Evolutionary conservation across 1,140 invertebrate species (phyloP).

Genomic region (Matsumurasca onukii): DNA sequence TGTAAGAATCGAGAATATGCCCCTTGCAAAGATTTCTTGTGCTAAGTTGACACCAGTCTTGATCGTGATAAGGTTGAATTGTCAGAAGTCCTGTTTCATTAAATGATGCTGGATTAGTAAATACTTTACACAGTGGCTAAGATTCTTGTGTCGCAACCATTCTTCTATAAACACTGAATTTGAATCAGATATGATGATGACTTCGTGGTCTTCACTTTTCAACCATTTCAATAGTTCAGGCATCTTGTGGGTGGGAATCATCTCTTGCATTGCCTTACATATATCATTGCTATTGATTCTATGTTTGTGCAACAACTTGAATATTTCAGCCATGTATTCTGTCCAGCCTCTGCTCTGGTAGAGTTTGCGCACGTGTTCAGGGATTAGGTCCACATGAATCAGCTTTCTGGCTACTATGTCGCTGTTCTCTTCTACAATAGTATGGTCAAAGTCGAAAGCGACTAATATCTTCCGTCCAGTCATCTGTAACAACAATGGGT

Average conservation of each 20-base stretch:
- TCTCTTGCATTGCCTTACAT: conserved; percentile 53
- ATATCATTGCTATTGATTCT: conserved; percentile 55
- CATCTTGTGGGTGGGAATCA: conserved; percentile 63
- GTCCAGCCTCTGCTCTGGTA: conserved; percentile 66
- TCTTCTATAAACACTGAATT: conserved; percentile 73
- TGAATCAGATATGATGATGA: conserved; percentile 80
- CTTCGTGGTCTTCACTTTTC: conserved; percentile 56
- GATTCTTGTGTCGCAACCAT: conserved; percentile 58
- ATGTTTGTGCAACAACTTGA: conserved; percentile 60
- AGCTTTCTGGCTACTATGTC: conserved; percentile 66
- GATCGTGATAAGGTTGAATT: conserved; percentile 66
- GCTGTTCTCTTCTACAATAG: conserved; percentile 74
- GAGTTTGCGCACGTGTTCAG: conserved; percentile 55
- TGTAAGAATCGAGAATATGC: conserved; percentile 63
- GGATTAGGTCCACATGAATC: conserved; percentile 53
- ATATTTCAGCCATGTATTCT: conserved; percentile 72
- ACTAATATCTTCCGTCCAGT: conserved; percentile 51
- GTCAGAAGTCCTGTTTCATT: conserved; percentile 58
- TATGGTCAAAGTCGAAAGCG: conserved; percentile 81
- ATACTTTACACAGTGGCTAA: conserved; percentile 61
- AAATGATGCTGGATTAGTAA: conserved; percentile 76
- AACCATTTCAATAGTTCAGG: conserved; percentile 58
- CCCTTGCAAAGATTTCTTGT: conserved; percentile 78
- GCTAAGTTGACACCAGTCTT: conserved; percentile 69
- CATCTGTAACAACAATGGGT: conserved; percentile 9